Base-by-base conservation (phyloP, 1,140 invertebrate genomes). In the Chlorops oryzae region DNA sequence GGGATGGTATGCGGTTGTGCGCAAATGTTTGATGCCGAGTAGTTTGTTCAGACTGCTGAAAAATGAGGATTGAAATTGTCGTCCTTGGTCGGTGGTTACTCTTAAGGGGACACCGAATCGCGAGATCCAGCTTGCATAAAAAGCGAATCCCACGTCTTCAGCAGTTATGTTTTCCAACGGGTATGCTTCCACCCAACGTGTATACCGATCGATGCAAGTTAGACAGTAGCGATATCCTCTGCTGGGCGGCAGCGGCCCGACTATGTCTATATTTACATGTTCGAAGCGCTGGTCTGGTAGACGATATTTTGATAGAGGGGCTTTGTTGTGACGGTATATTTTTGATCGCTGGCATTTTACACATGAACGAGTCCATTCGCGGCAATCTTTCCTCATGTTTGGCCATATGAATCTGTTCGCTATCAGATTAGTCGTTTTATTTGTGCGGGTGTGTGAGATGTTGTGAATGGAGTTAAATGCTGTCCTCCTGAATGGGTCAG, bases 1-100 rank as follows among this genome's bases (percentile, higher is more conserved):
- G 9, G 73, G 71, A 44, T 75, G 72, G 39, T 73, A 73, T 21
- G 65, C 58, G 2, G 73, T 74, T 5, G 74, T 76, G 9, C 56
- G 39, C 15, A 44, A 44, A 37, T 28, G 52, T 23, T 54, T 43
- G 12, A 54, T 51, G 2, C 66, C 62, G 9, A 62, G 25, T 2
- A 59, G 27, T 3, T 37, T 38, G 38, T 43, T 56, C 17, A 65
- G 43, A 5, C 53, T 9, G 17, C 48, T 47, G 24, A 65, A 72
- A 1, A 72, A 24, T 41, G 47, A 35, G 15, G 41, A 43, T 21
- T 55, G 54, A 18, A 61, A 64, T 46, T 63, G 59, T 13, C 41
- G 25, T 18, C 59, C 65, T 51, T 65, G 65, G 42, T 77, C 73
- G 1, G 61, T 62, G 13, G 62, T 72, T 9, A 73, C 56, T 21